Percentiles rank a stretch among this genome's conserved stretches.
These are phyloP conservation scores for Denticeps clupeoides DNA, from an alignment of 2,797 vertebrate species.

Conservation along the genomic window DNA sequence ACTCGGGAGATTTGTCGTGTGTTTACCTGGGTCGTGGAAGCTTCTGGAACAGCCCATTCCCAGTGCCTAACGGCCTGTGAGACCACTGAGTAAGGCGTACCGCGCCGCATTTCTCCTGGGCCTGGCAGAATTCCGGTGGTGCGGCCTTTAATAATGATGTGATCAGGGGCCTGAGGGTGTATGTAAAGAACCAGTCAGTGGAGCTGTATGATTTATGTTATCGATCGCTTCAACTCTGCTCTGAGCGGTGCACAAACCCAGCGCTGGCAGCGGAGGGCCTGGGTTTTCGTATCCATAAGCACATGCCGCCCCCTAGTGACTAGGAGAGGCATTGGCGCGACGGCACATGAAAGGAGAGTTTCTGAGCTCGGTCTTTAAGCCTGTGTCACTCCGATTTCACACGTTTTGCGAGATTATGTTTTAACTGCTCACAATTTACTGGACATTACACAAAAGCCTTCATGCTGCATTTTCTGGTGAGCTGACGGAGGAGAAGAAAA, in stretches of 20 bases:
- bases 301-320: conserved; percentile 48
- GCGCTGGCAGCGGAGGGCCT: not conserved
- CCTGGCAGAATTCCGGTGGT: not conserved
- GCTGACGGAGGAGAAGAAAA: conserved; percentile 13
- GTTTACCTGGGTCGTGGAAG: conserved; percentile 1
- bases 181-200: not conserved
- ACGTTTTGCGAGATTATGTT: conserved; percentile 42
- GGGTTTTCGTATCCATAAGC: conserved; percentile 18
- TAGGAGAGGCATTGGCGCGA: conserved; percentile 33
- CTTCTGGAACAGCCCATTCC: not conserved
- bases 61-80: not conserved
- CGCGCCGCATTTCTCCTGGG: not conserved
- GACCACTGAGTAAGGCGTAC: not conserved
- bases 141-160: not conserved
- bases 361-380: too few species aligned
- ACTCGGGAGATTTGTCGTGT: conserved; percentile 1
- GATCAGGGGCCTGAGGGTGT: not conserved
- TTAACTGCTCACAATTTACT: conserved; percentile 43
- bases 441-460: conserved; percentile 37
- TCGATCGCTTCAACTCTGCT: not conserved
- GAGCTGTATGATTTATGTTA: not conserved
- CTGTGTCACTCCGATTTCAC: conserved; percentile 36
- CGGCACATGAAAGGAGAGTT: conserved; percentile 20
- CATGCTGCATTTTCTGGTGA: conserved; percentile 36
- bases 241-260: not conserved